phyloP scores from a whole-genome alignment of 2,888 invertebrate species.

The Patella depressa region DNA sequence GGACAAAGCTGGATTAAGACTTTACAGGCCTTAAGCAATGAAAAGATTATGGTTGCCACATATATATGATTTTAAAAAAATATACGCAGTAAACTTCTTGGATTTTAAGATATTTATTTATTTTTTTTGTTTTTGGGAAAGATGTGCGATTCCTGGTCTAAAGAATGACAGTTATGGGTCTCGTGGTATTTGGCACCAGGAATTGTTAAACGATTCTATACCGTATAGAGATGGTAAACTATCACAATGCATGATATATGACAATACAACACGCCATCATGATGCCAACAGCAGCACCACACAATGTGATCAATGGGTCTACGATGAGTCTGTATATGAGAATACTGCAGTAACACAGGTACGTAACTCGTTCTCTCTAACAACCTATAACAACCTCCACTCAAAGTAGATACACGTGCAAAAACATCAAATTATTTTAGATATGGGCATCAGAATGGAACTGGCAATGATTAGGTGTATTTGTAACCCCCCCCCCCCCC shows the following conservation, averaged over 20 bases:
- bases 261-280: background rate
- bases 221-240: background rate
- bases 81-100: too few species aligned
- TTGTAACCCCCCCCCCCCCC: too few species aligned
- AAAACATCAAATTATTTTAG: too few species aligned
- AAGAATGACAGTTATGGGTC: constrained; percentile 30
- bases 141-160: constrained; percentile 32
- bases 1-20: too few species aligned
- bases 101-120: too few species aligned
- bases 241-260: background rate
- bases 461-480: too few species aligned
- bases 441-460: too few species aligned
- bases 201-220: constrained; percentile 8
- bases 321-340: constrained; percentile 41
- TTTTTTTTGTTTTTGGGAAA: constrained; percentile 11
- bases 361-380: background rate
- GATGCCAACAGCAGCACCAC: constrained; percentile 16
- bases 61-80: too few species aligned
- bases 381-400: too few species aligned
- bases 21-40: too few species aligned
- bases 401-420: too few species aligned
- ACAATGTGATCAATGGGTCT: constrained; percentile 44
- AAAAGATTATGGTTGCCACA: too few species aligned
- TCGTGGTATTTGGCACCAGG: constrained; percentile 16
- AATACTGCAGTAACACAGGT: constrained; percentile 45